Evolutionary conservation across 2,888 invertebrate genomes (phyloP), one percentile per base, ranked within the genome.

Genomic region (Aphrophora alni): DNA sequence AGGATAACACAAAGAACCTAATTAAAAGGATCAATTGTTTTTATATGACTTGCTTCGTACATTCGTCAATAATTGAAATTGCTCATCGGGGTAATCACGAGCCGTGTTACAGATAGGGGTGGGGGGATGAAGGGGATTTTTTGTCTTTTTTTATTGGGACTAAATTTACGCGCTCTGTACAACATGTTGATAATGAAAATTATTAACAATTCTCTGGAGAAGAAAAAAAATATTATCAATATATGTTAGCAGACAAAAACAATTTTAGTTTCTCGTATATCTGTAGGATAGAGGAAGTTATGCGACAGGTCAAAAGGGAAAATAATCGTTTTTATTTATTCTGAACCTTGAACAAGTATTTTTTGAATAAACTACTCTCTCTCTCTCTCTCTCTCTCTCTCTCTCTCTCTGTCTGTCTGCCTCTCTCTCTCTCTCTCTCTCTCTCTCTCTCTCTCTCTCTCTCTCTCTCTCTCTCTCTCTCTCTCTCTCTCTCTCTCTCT

Each of bases 11-110:
- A 26, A 14, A 75, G 59, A 21, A 59, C 21, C 59, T 59, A 21
- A 59, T 59, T 59, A 59, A 59, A 59, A 59, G 59, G 59, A n/a
- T 59, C 59, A 21, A 59, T 59, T 59, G 59, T 59, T 59, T 59
- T 59, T 59, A 59, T 59, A 59, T 44, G 12, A 44, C 44, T 44
- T 14, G 44, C 10, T 33, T 10, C 33, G 44, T 44, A 14, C 5
- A 59, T 14, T 21, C 59, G 21, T 59, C 59, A 38, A n/a, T 38
- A 28, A 73, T 71, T 71, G 28, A 4, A 59, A 26, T 2, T 26
- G 69, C 12, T 24, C 25, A 12, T 24, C 7, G 69, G 26, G 24
- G 69, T 26, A 26, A 71, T 71, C 71, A 10, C 12, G n/a, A 70
- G n/a, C n/a, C n/a, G n/a, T n/a, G n/a, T n/a, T 70, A 24, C 70